Evolutionary conservation across 2,797 vertebrate genomes (phyloP).

Genomic region (Anabacerthia variegaticeps): DNA sequence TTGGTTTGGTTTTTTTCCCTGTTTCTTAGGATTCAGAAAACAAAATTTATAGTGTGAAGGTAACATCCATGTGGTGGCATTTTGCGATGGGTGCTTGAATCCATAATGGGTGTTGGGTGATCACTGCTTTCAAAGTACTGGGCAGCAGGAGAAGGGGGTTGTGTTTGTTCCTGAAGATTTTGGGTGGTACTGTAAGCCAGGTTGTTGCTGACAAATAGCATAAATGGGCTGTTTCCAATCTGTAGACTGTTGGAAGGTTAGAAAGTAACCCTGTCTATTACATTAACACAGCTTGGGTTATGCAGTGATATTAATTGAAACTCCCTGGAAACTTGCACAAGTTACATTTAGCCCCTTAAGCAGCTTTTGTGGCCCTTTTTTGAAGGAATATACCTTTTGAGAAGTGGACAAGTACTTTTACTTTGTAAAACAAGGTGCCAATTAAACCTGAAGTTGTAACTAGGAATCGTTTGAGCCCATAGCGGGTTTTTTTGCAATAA

Average conservation of each 20-base stretch:
- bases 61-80: background rate
- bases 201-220: background rate
- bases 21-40: background rate
- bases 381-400: background rate
- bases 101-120: background rate
- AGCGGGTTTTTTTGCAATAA: background rate
- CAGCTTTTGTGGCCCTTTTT: background rate
- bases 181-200: background rate
- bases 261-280: background rate
- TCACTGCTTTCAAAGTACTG: background rate
- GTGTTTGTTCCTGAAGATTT: background rate
- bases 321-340: background rate
- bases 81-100: background rate
- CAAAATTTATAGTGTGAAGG: background rate
- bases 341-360: background rate
- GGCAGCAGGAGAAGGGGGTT: background rate
- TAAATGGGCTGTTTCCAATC: background rate
- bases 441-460: background rate
- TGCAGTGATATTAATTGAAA: background rate
- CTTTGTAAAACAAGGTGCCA: background rate
- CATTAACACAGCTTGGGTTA: background rate
- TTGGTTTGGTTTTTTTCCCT: too few relatives aligned
- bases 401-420: background rate
- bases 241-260: background rate
- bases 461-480: fast-evolving